phyloP scores from a whole-genome alignment of 2,888 invertebrate genomes.

The Lasius fuliginosus region DNA sequence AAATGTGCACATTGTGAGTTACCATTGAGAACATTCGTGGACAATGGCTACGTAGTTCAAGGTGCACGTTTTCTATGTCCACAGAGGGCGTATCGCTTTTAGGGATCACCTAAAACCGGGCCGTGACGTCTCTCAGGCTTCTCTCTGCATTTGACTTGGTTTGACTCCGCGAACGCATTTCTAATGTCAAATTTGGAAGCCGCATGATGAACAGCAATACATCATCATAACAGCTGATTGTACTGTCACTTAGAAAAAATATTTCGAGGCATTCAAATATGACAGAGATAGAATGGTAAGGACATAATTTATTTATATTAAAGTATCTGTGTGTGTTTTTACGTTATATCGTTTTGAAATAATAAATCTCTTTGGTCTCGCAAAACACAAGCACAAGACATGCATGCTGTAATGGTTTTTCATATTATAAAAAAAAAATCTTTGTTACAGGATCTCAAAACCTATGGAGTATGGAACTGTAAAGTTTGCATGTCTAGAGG shows the following conservation, averaged over 20 bases:
- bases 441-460: conserved; percentile 79
- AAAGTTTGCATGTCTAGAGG: conserved; percentile 78
- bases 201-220: conserved; percentile 13
- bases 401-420: neutral
- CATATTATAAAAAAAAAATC: conserved; percentile 12
- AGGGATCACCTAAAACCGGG: too few species aligned
- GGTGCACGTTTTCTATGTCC: too few species aligned
- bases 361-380: neutral
- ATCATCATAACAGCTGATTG: conserved; percentile 12
- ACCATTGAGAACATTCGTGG: too few species aligned
- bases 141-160: conserved; percentile 14
- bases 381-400: neutral
- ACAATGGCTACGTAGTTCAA: too few species aligned
- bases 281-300: conserved; percentile 80
- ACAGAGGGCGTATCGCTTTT: too few species aligned
- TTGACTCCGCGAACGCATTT: neutral
- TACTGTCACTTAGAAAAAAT: conserved; percentile 20
- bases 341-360: neutral
- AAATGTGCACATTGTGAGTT: too few species aligned
- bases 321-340: conserved; percentile 9
- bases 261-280: conserved; percentile 63
- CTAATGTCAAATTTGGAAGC: conserved; percentile 22
- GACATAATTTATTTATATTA: neutral
- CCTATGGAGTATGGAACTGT: conserved; percentile 75
- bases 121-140: too few species aligned